A percentile compares a stretch with the other conserved stretches of the same genome.
phyloP scores from a whole-genome alignment of 2,113 vertebrate species.

The Stomatorhinus ivindoensis region DNA sequence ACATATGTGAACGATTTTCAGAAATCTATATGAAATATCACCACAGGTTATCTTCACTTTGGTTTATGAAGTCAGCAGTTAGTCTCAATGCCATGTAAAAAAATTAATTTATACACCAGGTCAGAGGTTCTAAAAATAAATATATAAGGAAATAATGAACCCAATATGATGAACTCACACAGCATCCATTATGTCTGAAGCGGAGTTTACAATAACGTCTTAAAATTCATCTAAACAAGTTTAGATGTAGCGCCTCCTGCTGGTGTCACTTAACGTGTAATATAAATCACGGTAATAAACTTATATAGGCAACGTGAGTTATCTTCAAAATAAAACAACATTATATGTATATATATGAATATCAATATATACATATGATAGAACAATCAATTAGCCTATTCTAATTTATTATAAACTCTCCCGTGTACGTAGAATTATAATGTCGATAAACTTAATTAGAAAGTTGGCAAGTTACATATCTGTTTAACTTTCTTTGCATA shows the following conservation, averaged over 20 bases:
- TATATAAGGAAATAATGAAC: neutral
- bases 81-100: neutral
- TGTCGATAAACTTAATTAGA: neutral
- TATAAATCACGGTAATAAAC: conserved; percentile 29
- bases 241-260: conserved; percentile 56
- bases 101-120: neutral
- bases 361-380: neutral
- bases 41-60: neutral
- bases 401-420: neutral
- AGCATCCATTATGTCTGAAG: neutral
- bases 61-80: neutral
- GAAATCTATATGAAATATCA: neutral
- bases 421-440: neutral
- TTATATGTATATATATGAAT: neutral
- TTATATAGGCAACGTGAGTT: conserved; percentile 25
- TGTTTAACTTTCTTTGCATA: neutral
- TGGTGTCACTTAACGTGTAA: conserved; percentile 37
- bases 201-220: neutral
- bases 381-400: neutral
- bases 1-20: neutral
- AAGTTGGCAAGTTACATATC: neutral
- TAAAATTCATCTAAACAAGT: conserved; percentile 17
- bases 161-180: neutral
- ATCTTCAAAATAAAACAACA: neutral
- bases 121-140: neutral